phyloP scores from a whole-genome alignment of 2,797 vertebrate species.

The Microctenopoma steveboyesi region DNA sequence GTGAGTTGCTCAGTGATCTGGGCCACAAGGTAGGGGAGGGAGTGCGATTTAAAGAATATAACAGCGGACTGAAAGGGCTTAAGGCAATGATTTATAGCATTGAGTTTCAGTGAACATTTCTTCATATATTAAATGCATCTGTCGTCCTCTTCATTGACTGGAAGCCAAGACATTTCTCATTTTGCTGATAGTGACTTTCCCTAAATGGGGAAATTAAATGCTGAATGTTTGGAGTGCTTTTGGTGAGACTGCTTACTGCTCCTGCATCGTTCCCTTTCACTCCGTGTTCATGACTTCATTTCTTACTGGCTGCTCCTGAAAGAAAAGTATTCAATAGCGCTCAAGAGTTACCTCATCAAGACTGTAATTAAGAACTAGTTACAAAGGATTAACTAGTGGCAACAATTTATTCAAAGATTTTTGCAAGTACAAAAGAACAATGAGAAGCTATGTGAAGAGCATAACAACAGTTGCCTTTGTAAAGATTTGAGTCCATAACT shows the following conservation, averaged over 20 bases:
- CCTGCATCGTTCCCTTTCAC: constrained; percentile 27
- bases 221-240: constrained; percentile 38
- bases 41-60: constrained; percentile 59
- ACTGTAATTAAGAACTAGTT: constrained; percentile 18
- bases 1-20: constrained; percentile 73
- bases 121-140: constrained; percentile 60
- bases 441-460: constrained; percentile 7
- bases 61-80: constrained; percentile 44
- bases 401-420: constrained; percentile 17
- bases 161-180: constrained; percentile 32
- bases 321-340: constrained; percentile 34
- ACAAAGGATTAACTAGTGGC: constrained; percentile 10
- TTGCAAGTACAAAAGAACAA: constrained; percentile 17
- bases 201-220: constrained; percentile 45
- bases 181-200: constrained; percentile 61
- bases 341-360: constrained; percentile 31
- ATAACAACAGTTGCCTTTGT: neutral
- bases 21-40: constrained; percentile 49
- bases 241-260: neutral
- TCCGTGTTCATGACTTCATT: constrained; percentile 39
- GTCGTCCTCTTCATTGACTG: constrained; percentile 40
- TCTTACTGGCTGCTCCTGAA: constrained; percentile 40
- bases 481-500: neutral
- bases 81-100: constrained; percentile 68
- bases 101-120: constrained; percentile 61